Percentiles rank a stretch among this genome's conserved stretches.
phyloP scores from a whole-genome alignment of 2,113 vertebrate species.

The Athene noctua region DNA sequence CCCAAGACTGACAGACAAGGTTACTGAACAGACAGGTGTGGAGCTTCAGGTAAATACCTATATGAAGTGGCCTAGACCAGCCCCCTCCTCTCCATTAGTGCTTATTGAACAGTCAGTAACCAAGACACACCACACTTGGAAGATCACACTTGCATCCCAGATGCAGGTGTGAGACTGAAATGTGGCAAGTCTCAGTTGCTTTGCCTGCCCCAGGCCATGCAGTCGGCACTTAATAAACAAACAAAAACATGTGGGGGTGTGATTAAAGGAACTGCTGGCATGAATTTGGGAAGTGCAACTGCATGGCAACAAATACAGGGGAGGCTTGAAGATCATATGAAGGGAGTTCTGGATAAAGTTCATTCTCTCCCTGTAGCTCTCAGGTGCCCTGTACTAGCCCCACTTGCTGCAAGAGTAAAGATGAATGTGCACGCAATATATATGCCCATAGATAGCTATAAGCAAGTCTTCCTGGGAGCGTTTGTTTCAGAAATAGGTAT shows the following conservation, averaged over 20 bases:
- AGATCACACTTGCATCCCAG: neutral
- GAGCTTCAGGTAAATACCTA: neutral
- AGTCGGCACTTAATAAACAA: slow-evolving; percentile 38
- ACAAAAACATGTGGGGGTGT: slow-evolving; percentile 39
- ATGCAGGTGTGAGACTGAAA: slow-evolving; percentile 49
- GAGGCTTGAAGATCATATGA: neutral
- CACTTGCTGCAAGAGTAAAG: neutral
- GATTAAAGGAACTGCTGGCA: slow-evolving; percentile 55
- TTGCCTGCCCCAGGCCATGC: neutral
- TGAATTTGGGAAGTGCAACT: slow-evolving; percentile 41
- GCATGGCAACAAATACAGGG: neutral
- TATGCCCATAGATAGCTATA: neutral
- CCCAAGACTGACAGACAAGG: neutral
- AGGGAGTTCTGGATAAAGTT: neutral
- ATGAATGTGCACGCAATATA: neutral
- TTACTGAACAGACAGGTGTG: neutral
- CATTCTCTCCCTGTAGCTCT: neutral
- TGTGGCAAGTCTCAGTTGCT: neutral
- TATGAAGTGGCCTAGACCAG: neutral
- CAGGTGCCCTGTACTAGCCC: neutral
- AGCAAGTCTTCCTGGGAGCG: neutral
- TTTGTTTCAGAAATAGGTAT: neutral
- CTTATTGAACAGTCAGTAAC: neutral
- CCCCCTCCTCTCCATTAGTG: neutral
- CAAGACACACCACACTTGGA: neutral